These are phyloP conservation scores for Eristalis arbustorum DNA, from an alignment of 2,888 invertebrate genomes.

Conservation along the genomic window DNA sequence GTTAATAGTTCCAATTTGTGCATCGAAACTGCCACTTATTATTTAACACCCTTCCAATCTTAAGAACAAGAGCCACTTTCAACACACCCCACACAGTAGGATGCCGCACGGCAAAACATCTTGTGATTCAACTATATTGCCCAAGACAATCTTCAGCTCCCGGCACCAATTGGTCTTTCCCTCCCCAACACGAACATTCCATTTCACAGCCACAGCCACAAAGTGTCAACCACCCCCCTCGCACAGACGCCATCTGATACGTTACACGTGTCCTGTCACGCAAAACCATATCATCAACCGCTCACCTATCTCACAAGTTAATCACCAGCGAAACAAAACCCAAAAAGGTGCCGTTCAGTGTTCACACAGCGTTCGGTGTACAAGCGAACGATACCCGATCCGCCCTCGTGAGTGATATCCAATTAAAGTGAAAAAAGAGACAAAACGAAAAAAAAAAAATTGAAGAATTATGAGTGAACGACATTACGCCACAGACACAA, in stretches of 20 bases:
- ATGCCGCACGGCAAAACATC: no score
- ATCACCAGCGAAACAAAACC: slow-evolving; percentile 13
- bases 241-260: background rate
- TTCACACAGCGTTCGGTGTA: background rate
- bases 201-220: no score
- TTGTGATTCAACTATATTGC: no score
- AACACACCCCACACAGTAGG: no score
- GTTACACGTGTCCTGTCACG: background rate
- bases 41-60: no score
- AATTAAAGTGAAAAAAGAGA: slow-evolving; percentile 62
- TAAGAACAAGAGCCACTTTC: no score
- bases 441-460: no score
- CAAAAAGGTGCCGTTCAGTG: background rate
- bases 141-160: background rate
- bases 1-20: no score
- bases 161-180: background rate
- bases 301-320: slow-evolving; percentile 20
- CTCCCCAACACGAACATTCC: background rate
- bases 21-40: no score
- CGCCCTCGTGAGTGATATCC: slow-evolving; percentile 51
- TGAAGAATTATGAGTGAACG: slow-evolving; percentile 64
- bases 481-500: slow-evolving; percentile 44
- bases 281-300: background rate
- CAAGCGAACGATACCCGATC: slow-evolving; percentile 42
- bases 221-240: background rate